phyloP scores from a whole-genome alignment of 37 sponge, comb jelly and placozoan species.

The Eunapius fragilis region DNA sequence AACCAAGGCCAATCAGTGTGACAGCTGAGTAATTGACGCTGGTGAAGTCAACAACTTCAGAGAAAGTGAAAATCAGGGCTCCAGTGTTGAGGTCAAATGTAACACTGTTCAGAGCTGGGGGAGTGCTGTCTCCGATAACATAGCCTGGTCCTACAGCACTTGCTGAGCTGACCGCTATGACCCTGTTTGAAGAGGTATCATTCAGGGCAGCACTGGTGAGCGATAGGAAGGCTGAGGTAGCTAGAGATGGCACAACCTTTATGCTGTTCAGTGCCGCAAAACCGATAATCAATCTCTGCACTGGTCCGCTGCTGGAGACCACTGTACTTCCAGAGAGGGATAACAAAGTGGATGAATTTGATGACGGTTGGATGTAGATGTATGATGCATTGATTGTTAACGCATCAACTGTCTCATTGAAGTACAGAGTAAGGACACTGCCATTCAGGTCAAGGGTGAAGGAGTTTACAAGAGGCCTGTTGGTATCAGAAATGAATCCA shows the following conservation, averaged over 20 bases:
- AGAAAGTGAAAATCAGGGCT: slow-evolving; percentile 69
- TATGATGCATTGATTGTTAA: slow-evolving; percentile 26
- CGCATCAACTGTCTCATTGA: slow-evolving; percentile 85
- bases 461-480: slow-evolving; percentile 40
- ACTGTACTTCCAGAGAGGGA: slow-evolving; percentile 59
- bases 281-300: slow-evolving; percentile 38
- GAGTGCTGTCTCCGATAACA: slow-evolving; percentile 43
- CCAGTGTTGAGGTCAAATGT: slow-evolving; percentile 71
- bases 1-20: slow-evolving; percentile 35
- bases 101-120: slow-evolving; percentile 55
- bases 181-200: slow-evolving; percentile 71
- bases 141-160: slow-evolving; percentile 52
- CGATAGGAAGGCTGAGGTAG: slow-evolving; percentile 63
- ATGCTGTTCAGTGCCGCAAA: slow-evolving; percentile 65
- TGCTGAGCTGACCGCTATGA: slow-evolving; percentile 26
- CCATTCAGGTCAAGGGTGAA: slow-evolving; percentile 75
- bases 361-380: slow-evolving; percentile 52
- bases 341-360: slow-evolving; percentile 34
- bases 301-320: slow-evolving; percentile 32
- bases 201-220: slow-evolving; percentile 53
- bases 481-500: slow-evolving; percentile 47
- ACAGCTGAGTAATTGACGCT: slow-evolving; percentile 52
- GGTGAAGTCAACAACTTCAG: slow-evolving; percentile 67
- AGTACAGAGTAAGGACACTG: slow-evolving; percentile 63
- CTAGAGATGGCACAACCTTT: slow-evolving; percentile 49